Evolutionary conservation across 2,797 vertebrate species (phyloP), one percentile per base, ranked within the genome.

Genomic region (Helarctos malayanus): DNA sequence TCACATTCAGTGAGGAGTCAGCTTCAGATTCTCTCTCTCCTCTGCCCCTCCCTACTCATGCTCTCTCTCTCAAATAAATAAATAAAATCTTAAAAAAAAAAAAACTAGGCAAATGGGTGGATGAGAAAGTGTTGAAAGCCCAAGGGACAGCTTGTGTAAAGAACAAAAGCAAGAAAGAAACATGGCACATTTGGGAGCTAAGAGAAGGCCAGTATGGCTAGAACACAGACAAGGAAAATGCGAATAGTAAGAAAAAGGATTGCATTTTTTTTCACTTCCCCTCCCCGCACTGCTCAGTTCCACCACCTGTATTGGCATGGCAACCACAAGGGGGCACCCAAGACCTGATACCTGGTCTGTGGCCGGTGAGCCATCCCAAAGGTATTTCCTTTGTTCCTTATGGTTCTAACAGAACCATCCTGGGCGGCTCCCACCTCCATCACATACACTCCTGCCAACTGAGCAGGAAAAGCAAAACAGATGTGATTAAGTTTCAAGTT

Each of bases 271-370:
- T 35, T 21, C 13, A 32, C 8, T 38, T 13, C 11, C 32, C 29
- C 29, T 12, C 7, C 6, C 47, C 10, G 10, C 8, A 4, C 49
- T 11, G 9, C 19, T 87, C n/a, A 29, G 3, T 79, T 90, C 45
- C 4, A 45, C 61, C 13, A 5, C 18, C 41, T 59, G 12, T 32
- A 11, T 52, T 85, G 69, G 4, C n/a, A 23, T 19, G 13, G 68
- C 41, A 93, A 52, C 93, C 96, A 87, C 96, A 92, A 54, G 81
- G 82, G 90, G 95, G 88, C 88, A 61, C 25, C 38, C 63, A 73
- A 95, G 63, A 47, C 63, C 47, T 7, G 25, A 52, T 23, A 57
- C 65, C 88, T 78, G 27, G 1, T 35, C 32, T 81, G 21, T 25
- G 54, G 10, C 49, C 7, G 8, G 4, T 15, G 19, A 69, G 47